These are phyloP conservation scores for Dysdera silvatica DNA, from an alignment of 1,140 invertebrate species.

Conservation along the genomic window DNA sequence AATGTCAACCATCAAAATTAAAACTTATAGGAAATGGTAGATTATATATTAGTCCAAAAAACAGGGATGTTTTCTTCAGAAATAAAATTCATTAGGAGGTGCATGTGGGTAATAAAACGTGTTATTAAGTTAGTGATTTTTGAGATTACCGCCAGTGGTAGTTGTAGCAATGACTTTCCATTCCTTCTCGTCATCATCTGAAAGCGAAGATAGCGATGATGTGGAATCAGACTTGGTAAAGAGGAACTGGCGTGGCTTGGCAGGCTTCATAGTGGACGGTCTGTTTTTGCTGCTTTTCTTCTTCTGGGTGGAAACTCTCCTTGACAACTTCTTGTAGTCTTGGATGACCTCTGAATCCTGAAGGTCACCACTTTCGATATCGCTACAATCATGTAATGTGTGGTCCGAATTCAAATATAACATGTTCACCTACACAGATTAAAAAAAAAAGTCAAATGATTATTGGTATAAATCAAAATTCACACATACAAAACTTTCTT, in stretches of 20 bases:
- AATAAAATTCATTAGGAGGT: no score
- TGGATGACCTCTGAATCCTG: slow-evolving; percentile 67
- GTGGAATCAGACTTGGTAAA: slow-evolving; percentile 53
- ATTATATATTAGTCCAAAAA: no score
- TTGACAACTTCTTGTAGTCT: slow-evolving; percentile 64
- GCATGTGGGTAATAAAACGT: no score
- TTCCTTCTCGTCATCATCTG: slow-evolving; percentile 55
- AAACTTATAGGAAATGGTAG: no score
- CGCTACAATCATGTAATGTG: slow-evolving; percentile 67
- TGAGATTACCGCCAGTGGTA: slow-evolving; percentile 49
- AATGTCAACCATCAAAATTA: no score
- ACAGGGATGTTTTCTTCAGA: no score
- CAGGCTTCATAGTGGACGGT: slow-evolving; percentile 48
- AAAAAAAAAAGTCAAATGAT: not conserved
- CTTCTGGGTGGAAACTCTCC: slow-evolving; percentile 27
- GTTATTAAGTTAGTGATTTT: no score
- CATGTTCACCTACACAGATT: slow-evolving; percentile 56
- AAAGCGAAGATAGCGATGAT: slow-evolving; percentile 40
- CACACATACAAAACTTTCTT: not conserved
- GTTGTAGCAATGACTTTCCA: slow-evolving; percentile 57
- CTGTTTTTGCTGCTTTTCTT: not conserved
- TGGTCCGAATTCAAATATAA: slow-evolving; percentile 66
- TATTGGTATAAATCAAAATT: not conserved
- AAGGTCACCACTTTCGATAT: slow-evolving; percentile 57
- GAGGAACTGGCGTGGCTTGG: slow-evolving; percentile 55